Conservation (phyloP, 2,888 invertebrate genomes). For the Cheilosia soror region DNA sequence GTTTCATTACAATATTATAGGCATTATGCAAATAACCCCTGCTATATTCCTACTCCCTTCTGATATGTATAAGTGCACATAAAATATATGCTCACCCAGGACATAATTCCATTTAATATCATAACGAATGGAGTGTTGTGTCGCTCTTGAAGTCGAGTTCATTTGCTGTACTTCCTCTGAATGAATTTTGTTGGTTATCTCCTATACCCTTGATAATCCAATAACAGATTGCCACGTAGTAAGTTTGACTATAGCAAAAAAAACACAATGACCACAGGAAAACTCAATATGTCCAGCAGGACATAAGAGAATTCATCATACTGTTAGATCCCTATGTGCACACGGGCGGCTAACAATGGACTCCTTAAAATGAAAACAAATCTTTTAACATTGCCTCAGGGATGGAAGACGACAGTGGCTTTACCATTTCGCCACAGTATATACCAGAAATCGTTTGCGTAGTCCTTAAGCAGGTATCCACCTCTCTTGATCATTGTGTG, state of each 20-base stretch:
- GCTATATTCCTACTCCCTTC: constrained; percentile 3
- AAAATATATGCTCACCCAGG: constrained; percentile 42
- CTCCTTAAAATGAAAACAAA: constrained; percentile 25
- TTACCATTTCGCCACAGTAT: not conserved
- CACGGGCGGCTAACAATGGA: not conserved
- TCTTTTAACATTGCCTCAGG: not conserved
- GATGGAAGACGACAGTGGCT: not conserved
- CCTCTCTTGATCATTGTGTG: constrained; percentile 4
- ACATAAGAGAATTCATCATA: constrained; percentile 34
- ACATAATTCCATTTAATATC: constrained; percentile 55
- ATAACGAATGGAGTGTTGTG: constrained; percentile 57
- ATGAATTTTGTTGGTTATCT: constrained; percentile 37
- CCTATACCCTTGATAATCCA: constrained; percentile 34
- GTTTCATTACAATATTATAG: constrained; percentile 33
- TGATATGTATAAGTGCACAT: constrained; percentile 27
- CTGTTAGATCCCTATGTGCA: not conserved
- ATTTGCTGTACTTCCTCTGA: not conserved
- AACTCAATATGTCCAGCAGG: constrained; percentile 41
- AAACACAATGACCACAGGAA: not conserved
- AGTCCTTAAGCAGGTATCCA: constrained; percentile 23
- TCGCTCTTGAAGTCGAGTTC: constrained; percentile 1
- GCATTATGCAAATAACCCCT: constrained; percentile 57
- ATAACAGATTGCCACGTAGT: constrained; percentile 8
- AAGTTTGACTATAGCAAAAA: not conserved
- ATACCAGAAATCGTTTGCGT: not conserved